Conservation (phyloP, 1,140 invertebrate genomes). For the Heterodera schachtii region DNA sequence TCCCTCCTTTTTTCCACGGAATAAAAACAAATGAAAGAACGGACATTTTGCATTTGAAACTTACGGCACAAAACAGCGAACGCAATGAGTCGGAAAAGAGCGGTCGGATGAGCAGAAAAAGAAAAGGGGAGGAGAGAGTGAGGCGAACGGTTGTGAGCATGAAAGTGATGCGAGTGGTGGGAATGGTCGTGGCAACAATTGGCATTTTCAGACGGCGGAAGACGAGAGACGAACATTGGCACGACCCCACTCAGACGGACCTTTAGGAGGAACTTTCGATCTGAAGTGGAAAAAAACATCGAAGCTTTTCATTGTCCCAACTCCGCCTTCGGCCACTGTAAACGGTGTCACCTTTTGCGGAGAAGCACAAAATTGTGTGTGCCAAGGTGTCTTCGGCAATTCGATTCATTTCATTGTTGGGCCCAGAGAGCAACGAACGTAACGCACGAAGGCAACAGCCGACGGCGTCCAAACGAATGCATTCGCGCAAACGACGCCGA, state of each 20-base stretch:
- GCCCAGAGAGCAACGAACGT: background rate
- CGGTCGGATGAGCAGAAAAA: background rate
- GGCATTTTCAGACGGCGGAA: conserved; percentile 31
- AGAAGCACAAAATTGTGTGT: conserved; percentile 35
- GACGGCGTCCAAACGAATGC: conserved; percentile 41
- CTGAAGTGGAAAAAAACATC: conserved; percentile 32
- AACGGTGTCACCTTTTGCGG: conserved; percentile 21
- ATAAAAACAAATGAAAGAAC: conserved; percentile 43
- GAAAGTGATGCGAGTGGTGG: conserved; percentile 18
- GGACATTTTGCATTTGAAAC: conserved; percentile 21
- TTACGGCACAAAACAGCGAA: conserved; percentile 47
- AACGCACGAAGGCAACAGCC: conserved; percentile 20
- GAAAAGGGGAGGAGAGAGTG: too few species aligned
- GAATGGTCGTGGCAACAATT: conserved; percentile 27
- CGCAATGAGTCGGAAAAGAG: conserved; percentile 34
- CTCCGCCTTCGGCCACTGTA: too few species aligned
- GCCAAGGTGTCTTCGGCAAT: conserved; percentile 30
- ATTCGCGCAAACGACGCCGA: conserved; percentile 32
- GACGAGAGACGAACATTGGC: conserved; percentile 30
- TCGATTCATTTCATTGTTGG: background rate
- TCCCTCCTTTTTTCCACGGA: background rate
- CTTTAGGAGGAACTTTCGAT: conserved; percentile 49
- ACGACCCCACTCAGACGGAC: conserved; percentile 49
- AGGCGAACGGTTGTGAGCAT: too few species aligned
- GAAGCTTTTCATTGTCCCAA: background rate